Conservation (phyloP, 64 coral and sea anemone genomes). For the Trachythela sp. region DNA sequence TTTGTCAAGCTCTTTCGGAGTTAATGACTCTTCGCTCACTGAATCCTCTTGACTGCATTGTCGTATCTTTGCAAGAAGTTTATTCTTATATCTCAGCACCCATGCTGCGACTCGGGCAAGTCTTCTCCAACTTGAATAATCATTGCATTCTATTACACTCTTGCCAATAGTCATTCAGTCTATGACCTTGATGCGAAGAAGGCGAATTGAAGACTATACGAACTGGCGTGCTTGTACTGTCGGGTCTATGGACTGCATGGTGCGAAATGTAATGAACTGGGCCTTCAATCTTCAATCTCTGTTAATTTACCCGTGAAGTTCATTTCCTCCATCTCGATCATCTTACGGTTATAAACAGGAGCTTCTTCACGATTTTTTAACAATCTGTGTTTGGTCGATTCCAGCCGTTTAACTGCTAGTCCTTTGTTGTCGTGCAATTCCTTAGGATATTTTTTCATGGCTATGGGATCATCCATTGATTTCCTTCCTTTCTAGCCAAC, state of each 20-base stretch:
- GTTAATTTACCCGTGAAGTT: slow-evolving; percentile 48
- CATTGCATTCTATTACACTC: too few relatives aligned
- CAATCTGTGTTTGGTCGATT: slow-evolving; percentile 42
- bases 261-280: slow-evolving; percentile 45
- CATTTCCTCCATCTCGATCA: slow-evolving; percentile 57
- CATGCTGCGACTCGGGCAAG: too few relatives aligned
- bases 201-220: slow-evolving; percentile 9
- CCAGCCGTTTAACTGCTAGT: slow-evolving; percentile 44
- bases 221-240: slow-evolving; percentile 24
- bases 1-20: too few relatives aligned
- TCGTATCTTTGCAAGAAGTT: too few relatives aligned
- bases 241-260: slow-evolving; percentile 16
- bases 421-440: slow-evolving; percentile 44
- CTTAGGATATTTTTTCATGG: slow-evolving; percentile 49
- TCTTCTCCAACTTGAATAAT: too few relatives aligned
- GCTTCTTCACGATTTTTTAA: slow-evolving; percentile 34
- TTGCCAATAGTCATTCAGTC: too few relatives aligned
- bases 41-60: too few relatives aligned
- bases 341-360: slow-evolving; percentile 35
- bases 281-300: neutral
- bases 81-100: too few relatives aligned
- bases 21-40: too few relatives aligned
- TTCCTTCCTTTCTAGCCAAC: slow-evolving; percentile 40
- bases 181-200: too few relatives aligned
- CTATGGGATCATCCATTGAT: slow-evolving; percentile 50